A percentile compares a stretch with the other conserved stretches of the same genome.
These are phyloP conservation scores for Drosophila repletoides DNA, from an alignment of 1,140 invertebrate species.

Conservation along the genomic window DNA sequence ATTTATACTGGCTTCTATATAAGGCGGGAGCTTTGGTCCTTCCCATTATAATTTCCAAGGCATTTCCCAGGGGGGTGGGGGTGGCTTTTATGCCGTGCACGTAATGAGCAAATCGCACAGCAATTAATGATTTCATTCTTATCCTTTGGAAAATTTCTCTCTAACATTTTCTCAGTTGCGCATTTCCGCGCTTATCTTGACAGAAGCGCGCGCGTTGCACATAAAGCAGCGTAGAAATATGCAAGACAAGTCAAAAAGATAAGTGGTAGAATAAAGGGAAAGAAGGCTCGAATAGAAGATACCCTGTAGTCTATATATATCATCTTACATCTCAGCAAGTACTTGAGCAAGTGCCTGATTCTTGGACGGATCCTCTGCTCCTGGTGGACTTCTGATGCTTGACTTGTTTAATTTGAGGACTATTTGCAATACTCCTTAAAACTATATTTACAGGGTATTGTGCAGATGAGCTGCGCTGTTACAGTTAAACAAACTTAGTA, in stretches of 20 bases:
- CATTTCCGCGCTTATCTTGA: constrained; percentile 7
- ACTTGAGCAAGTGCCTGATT: no score
- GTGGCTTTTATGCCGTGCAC: constrained; percentile 37
- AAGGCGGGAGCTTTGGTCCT: neutral
- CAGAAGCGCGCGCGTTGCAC: constrained; percentile 1
- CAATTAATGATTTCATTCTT: constrained; percentile 63
- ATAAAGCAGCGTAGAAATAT: constrained; percentile 19
- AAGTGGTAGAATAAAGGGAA: neutral
- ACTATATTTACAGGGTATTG: no score
- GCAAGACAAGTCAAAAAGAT: constrained; percentile 15
- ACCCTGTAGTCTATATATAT: neutral
- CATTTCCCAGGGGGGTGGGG: neutral
- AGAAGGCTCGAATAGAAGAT: neutral
- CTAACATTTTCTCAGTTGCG: constrained; percentile 1
- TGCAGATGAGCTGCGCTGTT: neutral
- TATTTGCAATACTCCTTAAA: no score
- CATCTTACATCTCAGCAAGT: no score
- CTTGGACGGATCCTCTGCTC: no score
- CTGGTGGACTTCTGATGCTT: no score
- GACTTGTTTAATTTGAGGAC: no score
- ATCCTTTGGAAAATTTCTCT: constrained; percentile 32
- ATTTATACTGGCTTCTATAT: neutral
- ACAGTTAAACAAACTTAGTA: constrained; percentile 14
- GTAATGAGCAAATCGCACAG: constrained; percentile 61
- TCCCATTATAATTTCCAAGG: constrained; percentile 10